Conservation (phyloP, 2,113 vertebrate species). For the Cynopterus brachyotis region DNA sequence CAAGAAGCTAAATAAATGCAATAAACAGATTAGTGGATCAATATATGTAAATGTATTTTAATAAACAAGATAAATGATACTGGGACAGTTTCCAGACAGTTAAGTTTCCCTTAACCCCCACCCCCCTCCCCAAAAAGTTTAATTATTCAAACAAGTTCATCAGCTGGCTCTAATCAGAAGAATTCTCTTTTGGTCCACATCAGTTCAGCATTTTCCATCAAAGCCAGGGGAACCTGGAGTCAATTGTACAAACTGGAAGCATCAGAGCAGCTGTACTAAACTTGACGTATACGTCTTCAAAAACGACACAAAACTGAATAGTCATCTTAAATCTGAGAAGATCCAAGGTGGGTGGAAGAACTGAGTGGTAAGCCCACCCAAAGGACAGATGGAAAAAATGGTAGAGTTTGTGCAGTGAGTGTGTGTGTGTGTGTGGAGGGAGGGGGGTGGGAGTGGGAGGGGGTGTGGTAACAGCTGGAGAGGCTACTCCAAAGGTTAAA, state of each 20-base stretch:
- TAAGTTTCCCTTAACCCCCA: background rate
- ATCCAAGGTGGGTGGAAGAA: background rate
- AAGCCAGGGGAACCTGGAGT: background rate
- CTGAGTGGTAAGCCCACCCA: background rate
- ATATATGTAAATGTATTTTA: conserved; percentile 42
- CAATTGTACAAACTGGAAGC: background rate
- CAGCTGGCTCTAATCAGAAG: background rate
- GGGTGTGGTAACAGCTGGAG: background rate
- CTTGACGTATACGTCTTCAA: fast-evolving
- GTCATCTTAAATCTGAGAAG: background rate
- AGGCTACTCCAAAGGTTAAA: background rate
- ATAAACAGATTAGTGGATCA: conserved; percentile 26
- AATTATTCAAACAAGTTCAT: conserved; percentile 5
- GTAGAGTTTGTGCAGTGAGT: background rate
- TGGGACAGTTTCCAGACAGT: conserved; percentile 18
- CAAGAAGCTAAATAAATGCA: conserved; percentile 42
- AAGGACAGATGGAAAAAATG: background rate
- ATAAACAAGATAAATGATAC: conserved; percentile 24
- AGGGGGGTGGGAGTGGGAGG: too few species aligned
- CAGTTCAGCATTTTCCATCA: background rate
- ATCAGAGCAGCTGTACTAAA: background rate
- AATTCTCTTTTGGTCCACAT: background rate
- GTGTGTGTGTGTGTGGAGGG: too few species aligned
- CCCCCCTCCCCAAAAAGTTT: background rate
- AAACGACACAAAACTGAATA: background rate